Percentiles rank a stretch among this genome's conserved stretches.
These are phyloP conservation scores for Arctocebus calabarensis DNA, from an alignment of 2,797 vertebrate species.

Conservation along the genomic window DNA sequence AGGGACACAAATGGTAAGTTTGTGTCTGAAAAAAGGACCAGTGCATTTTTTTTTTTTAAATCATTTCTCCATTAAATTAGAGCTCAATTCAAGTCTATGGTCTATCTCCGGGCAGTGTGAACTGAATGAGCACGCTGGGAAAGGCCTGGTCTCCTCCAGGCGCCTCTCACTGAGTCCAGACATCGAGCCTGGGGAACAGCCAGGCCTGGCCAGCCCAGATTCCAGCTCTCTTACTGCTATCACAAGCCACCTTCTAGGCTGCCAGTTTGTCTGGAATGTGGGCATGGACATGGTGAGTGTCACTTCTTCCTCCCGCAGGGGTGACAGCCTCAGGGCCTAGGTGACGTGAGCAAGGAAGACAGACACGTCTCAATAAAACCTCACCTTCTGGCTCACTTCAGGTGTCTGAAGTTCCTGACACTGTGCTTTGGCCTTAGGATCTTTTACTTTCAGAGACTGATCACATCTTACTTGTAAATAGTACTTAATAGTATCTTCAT, in stretches of 20 bases:
- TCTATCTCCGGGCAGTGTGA: neutral
- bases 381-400: neutral
- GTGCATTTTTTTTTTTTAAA: neutral
- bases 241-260: neutral
- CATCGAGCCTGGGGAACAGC: neutral
- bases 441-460: neutral
- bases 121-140: neutral
- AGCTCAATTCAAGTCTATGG: neutral
- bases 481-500: constrained; percentile 16
- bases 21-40: neutral
- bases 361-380: neutral
- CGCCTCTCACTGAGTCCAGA: neutral
- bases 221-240: fast-evolving
- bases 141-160: neutral
- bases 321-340: neutral
- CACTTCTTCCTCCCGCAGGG: neutral
- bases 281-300: too few relatives aligned
- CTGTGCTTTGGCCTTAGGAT: neutral
- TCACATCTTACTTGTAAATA: neutral
- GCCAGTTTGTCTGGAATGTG: fast-evolving
- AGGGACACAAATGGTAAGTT: neutral
- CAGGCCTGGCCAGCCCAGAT: neutral
- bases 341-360: neutral
- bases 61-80: neutral
- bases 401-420: neutral